Conservation (phyloP, 2,797 vertebrate species). For the Aphelocoma californica region DNA sequence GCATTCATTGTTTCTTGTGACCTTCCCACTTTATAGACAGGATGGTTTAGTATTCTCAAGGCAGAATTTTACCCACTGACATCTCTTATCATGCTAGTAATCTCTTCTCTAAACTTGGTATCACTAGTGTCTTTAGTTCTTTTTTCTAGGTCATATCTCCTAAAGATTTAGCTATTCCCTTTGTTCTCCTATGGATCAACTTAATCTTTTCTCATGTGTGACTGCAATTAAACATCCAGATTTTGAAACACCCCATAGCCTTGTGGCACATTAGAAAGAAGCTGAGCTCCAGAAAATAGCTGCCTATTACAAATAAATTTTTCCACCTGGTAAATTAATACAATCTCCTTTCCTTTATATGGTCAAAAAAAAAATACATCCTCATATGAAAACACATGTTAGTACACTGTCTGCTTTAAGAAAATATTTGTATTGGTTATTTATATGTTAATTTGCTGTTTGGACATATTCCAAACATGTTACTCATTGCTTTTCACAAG, state of each 20-base stretch:
- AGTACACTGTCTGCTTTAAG: background rate
- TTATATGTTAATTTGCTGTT: conserved; percentile 36
- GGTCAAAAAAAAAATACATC: background rate
- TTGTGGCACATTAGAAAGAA: background rate
- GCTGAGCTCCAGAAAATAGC: background rate
- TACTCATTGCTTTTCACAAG: conserved; percentile 25
- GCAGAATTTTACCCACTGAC: background rate
- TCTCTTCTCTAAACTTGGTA: background rate
- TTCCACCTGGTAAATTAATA: background rate
- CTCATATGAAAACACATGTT: background rate
- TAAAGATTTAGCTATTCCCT: background rate
- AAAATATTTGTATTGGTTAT: conserved; percentile 23
- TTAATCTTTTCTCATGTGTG: background rate
- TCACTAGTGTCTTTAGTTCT: background rate
- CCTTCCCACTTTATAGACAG: background rate
- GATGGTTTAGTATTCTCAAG: background rate
- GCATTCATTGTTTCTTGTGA: background rate
- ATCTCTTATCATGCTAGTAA: background rate
- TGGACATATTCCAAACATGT: conserved; percentile 36
- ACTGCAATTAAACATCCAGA: background rate
- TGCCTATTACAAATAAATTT: background rate
- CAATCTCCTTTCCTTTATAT: background rate
- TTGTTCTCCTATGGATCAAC: background rate
- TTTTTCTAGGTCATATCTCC: background rate
- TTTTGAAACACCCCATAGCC: background rate